These are phyloP conservation scores for Spilosoma lubricipeda DNA, from an alignment of 2,888 invertebrate species.

Conservation along the genomic window DNA sequence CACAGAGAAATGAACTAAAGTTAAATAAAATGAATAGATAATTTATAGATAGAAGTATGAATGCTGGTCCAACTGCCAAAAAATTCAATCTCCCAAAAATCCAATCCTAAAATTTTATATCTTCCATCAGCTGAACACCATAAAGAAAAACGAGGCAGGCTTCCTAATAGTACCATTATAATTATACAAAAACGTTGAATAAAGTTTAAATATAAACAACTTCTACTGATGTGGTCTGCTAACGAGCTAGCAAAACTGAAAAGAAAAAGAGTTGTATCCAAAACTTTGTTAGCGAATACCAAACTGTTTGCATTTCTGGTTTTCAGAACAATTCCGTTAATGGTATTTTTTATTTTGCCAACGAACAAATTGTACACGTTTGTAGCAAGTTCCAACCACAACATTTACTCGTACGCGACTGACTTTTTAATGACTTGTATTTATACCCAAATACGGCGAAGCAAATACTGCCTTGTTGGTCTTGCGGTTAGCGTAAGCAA, in stretches of 20 bases:
- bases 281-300: background rate
- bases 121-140: too few species aligned
- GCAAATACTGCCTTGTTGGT: too few species aligned
- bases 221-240: background rate
- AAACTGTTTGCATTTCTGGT: background rate
- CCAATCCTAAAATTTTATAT: too few species aligned
- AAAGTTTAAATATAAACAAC: background rate
- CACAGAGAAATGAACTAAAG: too few species aligned
- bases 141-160: too few species aligned
- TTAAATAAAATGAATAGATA: too few species aligned
- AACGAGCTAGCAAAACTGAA: background rate
- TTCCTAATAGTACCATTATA: too few species aligned
- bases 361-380: background rate
- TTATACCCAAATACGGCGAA: too few species aligned
- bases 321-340: background rate
- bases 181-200: background rate
- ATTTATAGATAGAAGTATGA: too few species aligned
- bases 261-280: background rate
- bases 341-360: background rate
- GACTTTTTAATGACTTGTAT: background rate
- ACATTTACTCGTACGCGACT: background rate
- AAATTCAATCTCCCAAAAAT: too few species aligned
- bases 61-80: too few species aligned
- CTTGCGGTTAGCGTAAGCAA: too few species aligned
- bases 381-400: background rate